phyloP scores from a whole-genome alignment of 2,113 vertebrate genomes.

The Larimichthys polyactis region DNA sequence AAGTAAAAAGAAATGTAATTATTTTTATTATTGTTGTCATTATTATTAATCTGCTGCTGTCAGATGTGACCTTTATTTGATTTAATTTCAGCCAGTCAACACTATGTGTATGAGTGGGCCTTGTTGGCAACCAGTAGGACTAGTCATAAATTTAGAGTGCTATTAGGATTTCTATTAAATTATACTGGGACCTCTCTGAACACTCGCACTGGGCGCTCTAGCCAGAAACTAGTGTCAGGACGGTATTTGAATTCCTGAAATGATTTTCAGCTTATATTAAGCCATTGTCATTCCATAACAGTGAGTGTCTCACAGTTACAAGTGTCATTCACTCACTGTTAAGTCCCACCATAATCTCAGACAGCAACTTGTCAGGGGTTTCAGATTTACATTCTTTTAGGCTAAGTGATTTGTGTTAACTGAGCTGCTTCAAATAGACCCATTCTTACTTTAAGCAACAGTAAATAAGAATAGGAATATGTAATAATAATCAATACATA shows the following conservation, averaged over 20 bases:
- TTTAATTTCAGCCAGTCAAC: conserved; percentile 43
- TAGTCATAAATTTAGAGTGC: conserved; percentile 51
- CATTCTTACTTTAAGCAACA: no score
- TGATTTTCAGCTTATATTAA: conserved; percentile 49
- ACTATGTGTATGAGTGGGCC: conserved; percentile 42
- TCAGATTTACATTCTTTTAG: conserved; percentile 15
- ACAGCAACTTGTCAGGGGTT: conserved; percentile 10
- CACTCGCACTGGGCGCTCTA: conserved; percentile 10
- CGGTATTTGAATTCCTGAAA: conserved; percentile 47
- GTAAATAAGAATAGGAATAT: no score
- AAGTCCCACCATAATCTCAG: conserved; percentile 33
- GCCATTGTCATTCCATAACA: conserved; percentile 71
- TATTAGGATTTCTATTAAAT: conserved; percentile 56
- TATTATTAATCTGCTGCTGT: not conserved
- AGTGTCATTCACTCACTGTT: conserved; percentile 16
- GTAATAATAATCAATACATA: no score
- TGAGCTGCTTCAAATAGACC: not conserved
- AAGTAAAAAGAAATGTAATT: not conserved
- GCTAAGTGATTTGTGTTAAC: not conserved
- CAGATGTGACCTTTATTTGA: conserved; percentile 16
- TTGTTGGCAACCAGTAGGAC: conserved; percentile 38
- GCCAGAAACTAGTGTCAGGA: conserved; percentile 47
- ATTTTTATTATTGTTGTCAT: not conserved
- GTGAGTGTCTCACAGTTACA: conserved; percentile 34
- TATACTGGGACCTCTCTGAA: conserved; percentile 35